Conservation (phyloP, 2,113 vertebrate species). For the Promerops cafer region DNA sequence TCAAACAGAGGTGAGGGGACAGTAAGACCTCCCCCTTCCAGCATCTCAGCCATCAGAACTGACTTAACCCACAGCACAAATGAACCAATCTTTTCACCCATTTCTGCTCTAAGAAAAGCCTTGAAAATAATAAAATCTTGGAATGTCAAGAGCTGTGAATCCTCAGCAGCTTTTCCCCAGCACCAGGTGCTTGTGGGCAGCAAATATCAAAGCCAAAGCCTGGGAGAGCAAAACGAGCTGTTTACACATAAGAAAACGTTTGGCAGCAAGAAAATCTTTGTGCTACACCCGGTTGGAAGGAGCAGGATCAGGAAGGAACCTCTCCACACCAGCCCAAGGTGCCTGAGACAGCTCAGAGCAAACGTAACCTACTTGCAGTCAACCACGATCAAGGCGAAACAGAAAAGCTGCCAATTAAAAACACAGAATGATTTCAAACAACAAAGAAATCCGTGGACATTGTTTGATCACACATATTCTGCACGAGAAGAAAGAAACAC, state of each 20-base stretch:
- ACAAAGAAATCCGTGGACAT: conserved; percentile 29
- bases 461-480: background rate
- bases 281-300: background rate
- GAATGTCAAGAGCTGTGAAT: background rate
- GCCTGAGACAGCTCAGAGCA: background rate
- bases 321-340: background rate
- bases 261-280: background rate
- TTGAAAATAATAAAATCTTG: background rate
- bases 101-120: background rate
- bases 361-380: background rate
- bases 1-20: background rate
- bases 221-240: background rate
- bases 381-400: background rate
- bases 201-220: background rate
- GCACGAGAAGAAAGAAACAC: background rate
- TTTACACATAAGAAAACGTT: background rate
- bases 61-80: background rate
- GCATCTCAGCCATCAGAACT: background rate
- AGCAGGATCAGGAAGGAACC: background rate
- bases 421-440: background rate
- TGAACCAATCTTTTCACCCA: accelerated
- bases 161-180: background rate
- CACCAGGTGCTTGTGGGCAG: background rate
- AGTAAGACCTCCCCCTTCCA: background rate
- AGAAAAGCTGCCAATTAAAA: conserved; percentile 35